These are phyloP conservation scores for Pollimyrus isidori DNA, from an alignment of 2,113 vertebrate genomes.

Conservation along the genomic window DNA sequence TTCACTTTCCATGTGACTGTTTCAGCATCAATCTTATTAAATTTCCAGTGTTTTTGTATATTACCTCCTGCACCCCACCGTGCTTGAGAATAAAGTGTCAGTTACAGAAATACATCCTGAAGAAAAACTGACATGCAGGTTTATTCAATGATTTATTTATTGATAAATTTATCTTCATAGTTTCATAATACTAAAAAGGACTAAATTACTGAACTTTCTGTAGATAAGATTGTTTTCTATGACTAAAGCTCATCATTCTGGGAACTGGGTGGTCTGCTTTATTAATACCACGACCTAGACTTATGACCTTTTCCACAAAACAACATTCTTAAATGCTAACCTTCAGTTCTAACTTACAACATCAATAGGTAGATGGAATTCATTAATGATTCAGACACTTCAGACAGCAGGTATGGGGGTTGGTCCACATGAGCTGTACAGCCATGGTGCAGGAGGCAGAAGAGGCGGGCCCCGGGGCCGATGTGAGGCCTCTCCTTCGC, in stretches of 20 bases:
- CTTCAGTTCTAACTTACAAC: neutral
- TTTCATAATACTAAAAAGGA: neutral
- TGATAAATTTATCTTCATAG: neutral
- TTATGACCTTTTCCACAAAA: neutral
- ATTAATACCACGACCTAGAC: neutral
- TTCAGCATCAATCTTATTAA: neutral
- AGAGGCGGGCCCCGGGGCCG: neutral
- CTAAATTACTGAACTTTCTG: neutral
- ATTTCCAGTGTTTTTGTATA: neutral
- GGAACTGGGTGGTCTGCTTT: neutral
- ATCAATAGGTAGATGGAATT: neutral
- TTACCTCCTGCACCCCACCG: neutral
- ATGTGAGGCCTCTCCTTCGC: neutral
- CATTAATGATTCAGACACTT: neutral
- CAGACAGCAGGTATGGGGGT: neutral
- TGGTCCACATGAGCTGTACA: neutral
- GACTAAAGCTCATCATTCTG: neutral
- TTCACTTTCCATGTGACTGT: neutral
- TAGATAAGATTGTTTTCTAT: neutral
- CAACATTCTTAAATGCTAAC: neutral
- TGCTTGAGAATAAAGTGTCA: neutral
- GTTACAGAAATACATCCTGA: neutral
- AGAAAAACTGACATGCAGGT: neutral
- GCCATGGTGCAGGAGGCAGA: neutral
- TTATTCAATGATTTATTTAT: neutral